Conservation (phyloP, 1,140 invertebrate species). For the Ips typographus region DNA sequence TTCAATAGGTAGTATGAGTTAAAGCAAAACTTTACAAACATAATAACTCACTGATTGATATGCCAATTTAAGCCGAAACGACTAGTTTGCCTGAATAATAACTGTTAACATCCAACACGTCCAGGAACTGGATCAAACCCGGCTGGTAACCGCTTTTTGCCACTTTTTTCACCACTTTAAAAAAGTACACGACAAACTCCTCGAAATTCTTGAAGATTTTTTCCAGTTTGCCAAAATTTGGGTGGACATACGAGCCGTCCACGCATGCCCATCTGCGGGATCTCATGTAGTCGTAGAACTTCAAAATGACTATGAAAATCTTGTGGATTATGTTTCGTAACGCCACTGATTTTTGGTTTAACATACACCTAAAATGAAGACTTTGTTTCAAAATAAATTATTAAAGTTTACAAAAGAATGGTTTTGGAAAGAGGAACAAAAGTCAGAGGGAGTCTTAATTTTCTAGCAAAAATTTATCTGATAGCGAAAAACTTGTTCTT, state of each 20-base stretch:
- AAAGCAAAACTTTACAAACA: too few species aligned
- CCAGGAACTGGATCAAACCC: conserved; percentile 46
- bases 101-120: conserved; percentile 48
- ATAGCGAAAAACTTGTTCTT: too few species aligned
- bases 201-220: conserved; percentile 49
- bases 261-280: conserved; percentile 44
- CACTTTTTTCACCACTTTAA: conserved; percentile 46
- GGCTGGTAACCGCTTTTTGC: conserved; percentile 47
- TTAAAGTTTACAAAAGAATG: too few species aligned
- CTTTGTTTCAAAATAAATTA: too few species aligned
- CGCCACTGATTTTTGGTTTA: conserved; percentile 66
- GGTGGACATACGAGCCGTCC: conserved; percentile 43
- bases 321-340: conserved; percentile 65
- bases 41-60: too few species aligned
- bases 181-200: conserved; percentile 46
- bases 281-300: conserved; percentile 63
- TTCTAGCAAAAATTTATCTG: too few species aligned
- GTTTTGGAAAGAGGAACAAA: too few species aligned
- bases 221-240: conserved; percentile 48
- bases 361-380: conserved; percentile 57
- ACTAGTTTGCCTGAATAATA: conserved; percentile 42
- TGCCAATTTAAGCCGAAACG: too few species aligned
- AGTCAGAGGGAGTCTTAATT: too few species aligned
- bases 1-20: too few species aligned
- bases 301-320: conserved; percentile 69